These are phyloP conservation scores for Tricholaema leucomelas DNA, from an alignment of 2,113 vertebrate species.

Conservation along the genomic window DNA sequence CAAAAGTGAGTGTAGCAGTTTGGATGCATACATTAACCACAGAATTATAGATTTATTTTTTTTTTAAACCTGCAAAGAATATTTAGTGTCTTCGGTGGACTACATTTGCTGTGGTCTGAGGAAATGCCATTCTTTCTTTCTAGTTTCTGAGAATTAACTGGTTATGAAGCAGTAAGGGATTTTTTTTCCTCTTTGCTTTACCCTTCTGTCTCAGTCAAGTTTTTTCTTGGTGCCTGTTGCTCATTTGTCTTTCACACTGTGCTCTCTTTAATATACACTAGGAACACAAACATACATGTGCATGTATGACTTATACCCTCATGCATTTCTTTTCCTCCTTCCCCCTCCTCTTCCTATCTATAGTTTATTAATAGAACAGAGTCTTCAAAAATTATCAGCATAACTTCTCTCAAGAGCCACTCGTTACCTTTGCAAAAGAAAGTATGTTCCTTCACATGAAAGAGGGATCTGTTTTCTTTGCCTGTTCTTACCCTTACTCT, in stretches of 20 bases:
- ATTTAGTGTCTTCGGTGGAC: background rate
- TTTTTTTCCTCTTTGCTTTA: background rate
- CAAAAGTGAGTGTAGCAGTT: too few relatives aligned
- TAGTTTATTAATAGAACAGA: background rate
- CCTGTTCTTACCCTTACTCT: background rate
- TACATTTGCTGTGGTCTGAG: background rate
- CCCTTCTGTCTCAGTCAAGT: background rate
- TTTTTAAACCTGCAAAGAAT: background rate
- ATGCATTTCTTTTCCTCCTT: background rate
- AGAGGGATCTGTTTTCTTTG: background rate
- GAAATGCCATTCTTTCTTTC: background rate
- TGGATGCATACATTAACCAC: too few relatives aligned
- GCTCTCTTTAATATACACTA: background rate
- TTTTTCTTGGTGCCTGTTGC: background rate
- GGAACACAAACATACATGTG: background rate
- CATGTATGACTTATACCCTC: background rate
- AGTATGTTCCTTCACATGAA: background rate
- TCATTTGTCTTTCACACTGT: background rate
- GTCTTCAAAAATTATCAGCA: background rate
- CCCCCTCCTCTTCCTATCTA: background rate
- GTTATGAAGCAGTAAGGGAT: background rate
- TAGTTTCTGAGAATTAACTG: background rate
- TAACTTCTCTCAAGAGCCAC: background rate
- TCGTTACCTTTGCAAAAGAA: background rate
- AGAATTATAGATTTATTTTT: background rate